Percentiles rank a stretch among this genome's conserved stretches.
These are phyloP conservation scores for Danaus melanippus DNA, from an alignment of 1,140 invertebrate species.

Conservation along the genomic window DNA sequence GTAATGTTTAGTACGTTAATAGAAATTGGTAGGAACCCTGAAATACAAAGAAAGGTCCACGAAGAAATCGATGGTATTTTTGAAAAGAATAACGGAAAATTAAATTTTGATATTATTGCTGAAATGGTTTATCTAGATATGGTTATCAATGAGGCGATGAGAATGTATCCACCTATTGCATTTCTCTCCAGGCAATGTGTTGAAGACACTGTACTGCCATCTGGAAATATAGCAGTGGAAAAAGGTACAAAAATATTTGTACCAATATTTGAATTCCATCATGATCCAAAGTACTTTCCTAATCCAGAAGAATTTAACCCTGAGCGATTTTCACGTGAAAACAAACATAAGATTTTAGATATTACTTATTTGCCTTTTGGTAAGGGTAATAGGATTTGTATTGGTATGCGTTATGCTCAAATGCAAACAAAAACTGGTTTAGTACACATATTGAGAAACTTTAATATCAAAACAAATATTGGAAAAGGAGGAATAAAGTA, in stretches of 20 bases:
- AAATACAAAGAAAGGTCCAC: slow-evolving; percentile 70
- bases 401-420: slow-evolving; percentile 72
- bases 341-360: slow-evolving; percentile 27
- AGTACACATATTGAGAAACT: slow-evolving; percentile 39
- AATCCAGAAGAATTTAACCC: slow-evolving; percentile 64
- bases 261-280: slow-evolving; percentile 45
- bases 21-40: slow-evolving; percentile 69
- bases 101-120: slow-evolving; percentile 42
- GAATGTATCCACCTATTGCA: slow-evolving; percentile 56
- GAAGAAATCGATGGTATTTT: slow-evolving; percentile 73
- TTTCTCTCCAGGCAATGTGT: slow-evolving; percentile 25
- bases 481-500: slow-evolving; percentile 17
- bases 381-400: slow-evolving; percentile 73
- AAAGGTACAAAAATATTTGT: slow-evolving; percentile 39
- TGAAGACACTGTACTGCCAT: slow-evolving; percentile 29
- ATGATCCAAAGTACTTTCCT: slow-evolving; percentile 45
- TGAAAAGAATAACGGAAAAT: slow-evolving; percentile 36
- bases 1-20: slow-evolving; percentile 61
- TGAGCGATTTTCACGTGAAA: slow-evolving; percentile 54
- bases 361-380: slow-evolving; percentile 75
- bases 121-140: slow-evolving; percentile 54
- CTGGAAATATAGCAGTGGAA: slow-evolving; percentile 31
- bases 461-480: slow-evolving; percentile 27
- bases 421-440: slow-evolving; percentile 57
- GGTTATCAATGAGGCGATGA: slow-evolving; percentile 59